Conservation (phyloP, 2,888 invertebrate genomes). For the Caenorhabditis becei region DNA sequence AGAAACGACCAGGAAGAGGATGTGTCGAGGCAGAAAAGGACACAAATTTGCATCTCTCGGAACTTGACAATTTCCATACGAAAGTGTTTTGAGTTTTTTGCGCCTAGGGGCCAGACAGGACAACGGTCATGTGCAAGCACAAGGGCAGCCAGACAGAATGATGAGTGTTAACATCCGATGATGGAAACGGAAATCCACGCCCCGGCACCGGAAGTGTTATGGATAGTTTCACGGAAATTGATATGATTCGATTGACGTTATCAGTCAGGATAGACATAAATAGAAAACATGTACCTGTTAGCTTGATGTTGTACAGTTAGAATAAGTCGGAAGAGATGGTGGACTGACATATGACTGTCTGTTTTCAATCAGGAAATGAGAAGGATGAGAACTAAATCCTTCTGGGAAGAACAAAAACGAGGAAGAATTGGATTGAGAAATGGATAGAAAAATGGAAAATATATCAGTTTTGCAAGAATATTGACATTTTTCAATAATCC, state of each 20-base stretch:
- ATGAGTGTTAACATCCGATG: slow-evolving; percentile 27
- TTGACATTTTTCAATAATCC: too few relatives aligned
- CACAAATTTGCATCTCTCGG: slow-evolving; percentile 51
- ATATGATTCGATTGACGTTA: slow-evolving; percentile 37
- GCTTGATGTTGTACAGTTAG: background rate
- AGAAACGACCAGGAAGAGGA: background rate
- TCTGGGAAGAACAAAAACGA: slow-evolving; percentile 22
- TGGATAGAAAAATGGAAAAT: background rate
- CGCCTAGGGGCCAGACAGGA: slow-evolving; percentile 6
- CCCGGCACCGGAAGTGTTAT: slow-evolving; percentile 26
- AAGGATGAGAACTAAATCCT: slow-evolving; percentile 12
- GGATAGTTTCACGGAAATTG: slow-evolving; percentile 39
- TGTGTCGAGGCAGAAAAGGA: slow-evolving; percentile 4
- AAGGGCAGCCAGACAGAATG: slow-evolving; percentile 18
- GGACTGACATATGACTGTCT: background rate
- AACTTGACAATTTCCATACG: slow-evolving; percentile 54
- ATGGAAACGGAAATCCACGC: slow-evolving; percentile 37
- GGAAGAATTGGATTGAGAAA: background rate
- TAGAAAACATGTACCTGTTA: background rate
- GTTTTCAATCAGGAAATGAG: slow-evolving; percentile 3
- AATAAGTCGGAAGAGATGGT: background rate
- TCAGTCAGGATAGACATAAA: background rate
- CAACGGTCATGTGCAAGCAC: slow-evolving; percentile 4
- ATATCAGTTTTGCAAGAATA: background rate
- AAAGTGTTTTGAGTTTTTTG: slow-evolving; percentile 27